Evolutionary conservation across 1,140 invertebrate genomes (phyloP).

Genomic region (Zaprionus capensis): DNA sequence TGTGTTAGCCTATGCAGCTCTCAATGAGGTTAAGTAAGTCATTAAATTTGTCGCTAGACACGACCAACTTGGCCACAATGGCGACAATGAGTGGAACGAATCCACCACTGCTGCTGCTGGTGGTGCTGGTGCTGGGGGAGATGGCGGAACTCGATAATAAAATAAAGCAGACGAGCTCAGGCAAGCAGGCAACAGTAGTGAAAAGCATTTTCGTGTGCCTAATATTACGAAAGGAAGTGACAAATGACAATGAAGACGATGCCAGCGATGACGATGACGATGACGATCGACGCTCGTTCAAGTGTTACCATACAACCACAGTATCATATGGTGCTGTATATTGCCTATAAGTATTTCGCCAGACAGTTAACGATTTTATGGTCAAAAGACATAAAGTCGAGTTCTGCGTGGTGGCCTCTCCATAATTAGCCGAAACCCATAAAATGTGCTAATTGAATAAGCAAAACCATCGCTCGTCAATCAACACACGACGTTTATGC

Average conservation of each 20-base stretch:
- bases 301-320: slow-evolving; percentile 14
- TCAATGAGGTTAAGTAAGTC: slow-evolving; percentile 79
- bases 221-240: slow-evolving; percentile 68
- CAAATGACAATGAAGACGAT: slow-evolving; percentile 44
- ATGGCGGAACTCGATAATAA: slow-evolving; percentile 77
- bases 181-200: slow-evolving; percentile 32
- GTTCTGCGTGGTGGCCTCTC: slow-evolving; percentile 60
- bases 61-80: slow-evolving; percentile 77
- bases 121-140: slow-evolving; percentile 36
- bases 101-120: slow-evolving; percentile 4
- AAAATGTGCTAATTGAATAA: slow-evolving; percentile 80
- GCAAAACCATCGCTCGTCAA: slow-evolving; percentile 68
- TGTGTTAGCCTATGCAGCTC: slow-evolving; percentile 37
- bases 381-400: slow-evolving; percentile 74
- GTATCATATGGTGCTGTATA: slow-evolving; percentile 24
- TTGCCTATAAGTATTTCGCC: slow-evolving; percentile 33
- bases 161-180: slow-evolving; percentile 56
- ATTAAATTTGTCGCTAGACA: slow-evolving; percentile 83
- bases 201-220: slow-evolving; percentile 42
- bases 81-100: slow-evolving; percentile 63
- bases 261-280: slow-evolving; percentile 15
- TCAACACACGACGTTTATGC: slow-evolving; percentile 68
- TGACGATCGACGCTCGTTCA: neutral
- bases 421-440: slow-evolving; percentile 66
- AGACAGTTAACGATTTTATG: slow-evolving; percentile 58